These are phyloP conservation scores for Drosophila pectinifera DNA, from an alignment of 1,140 invertebrate species.

Conservation along the genomic window DNA sequence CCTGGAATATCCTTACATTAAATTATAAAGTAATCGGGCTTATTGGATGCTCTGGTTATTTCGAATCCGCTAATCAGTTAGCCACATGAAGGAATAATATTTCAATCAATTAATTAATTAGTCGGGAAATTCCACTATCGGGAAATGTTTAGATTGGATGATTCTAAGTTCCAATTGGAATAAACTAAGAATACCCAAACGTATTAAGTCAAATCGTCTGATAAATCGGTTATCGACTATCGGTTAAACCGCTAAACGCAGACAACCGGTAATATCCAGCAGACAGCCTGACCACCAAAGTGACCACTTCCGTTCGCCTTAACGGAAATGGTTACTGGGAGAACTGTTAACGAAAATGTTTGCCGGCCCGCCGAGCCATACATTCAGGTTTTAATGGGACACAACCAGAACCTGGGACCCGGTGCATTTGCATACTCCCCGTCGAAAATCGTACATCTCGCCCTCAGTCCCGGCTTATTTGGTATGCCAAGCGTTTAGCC, in stretches of 20 bases:
- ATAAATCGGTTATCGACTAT: too few relatives aligned
- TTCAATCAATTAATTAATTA: neutral
- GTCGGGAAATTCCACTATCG: neutral
- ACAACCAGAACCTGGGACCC: slow-evolving; percentile 30
- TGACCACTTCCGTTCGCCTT: slow-evolving; percentile 68
- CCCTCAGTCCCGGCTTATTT: slow-evolving; percentile 47
- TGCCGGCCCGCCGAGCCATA: slow-evolving; percentile 43
- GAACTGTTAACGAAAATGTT: slow-evolving; percentile 74
- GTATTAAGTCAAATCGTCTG: too few relatives aligned
- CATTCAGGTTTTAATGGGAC: slow-evolving; percentile 60
- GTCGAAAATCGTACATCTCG: slow-evolving; percentile 14
- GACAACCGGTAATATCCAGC: slow-evolving; percentile 4
- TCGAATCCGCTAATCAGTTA: too few relatives aligned
- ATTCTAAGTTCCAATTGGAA: too few relatives aligned
- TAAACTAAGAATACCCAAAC: neutral
- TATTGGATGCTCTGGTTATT: too few relatives aligned
- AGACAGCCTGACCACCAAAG: slow-evolving; percentile 42
- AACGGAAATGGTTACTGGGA: slow-evolving; percentile 58
- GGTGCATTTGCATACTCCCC: slow-evolving; percentile 61
- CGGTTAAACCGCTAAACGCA: neutral
- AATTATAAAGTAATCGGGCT: neutral
- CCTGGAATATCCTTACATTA: neutral
- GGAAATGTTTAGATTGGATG: neutral
- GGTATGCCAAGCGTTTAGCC: slow-evolving; percentile 75
- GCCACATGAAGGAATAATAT: too few relatives aligned